Base-by-base conservation (phyloP, 2,888 invertebrate species). In the Megalurothrips usitatus region DNA sequence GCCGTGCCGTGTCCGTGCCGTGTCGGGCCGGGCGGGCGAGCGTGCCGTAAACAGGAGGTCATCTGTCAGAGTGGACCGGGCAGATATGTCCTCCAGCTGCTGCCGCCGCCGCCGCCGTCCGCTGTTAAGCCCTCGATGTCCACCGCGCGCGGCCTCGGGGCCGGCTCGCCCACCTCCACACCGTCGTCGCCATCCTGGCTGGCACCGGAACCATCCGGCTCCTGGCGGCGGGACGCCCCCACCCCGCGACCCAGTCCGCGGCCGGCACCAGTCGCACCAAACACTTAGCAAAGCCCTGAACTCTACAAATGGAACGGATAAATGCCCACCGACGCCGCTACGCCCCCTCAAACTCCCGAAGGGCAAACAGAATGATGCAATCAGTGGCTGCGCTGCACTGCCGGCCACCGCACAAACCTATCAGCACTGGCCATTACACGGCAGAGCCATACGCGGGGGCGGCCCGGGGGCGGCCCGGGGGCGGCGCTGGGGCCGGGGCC, bases 41-140 rank as follows among this genome's bases (percentile, higher is more conserved):
- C 52, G 52, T 75, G 23, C 23, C 23, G 68, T 75, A 75, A 75
- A 75, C 68, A 75, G 68, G 68, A 68, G 68, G 68, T 75, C 68
- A 75, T 75, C 68, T 26, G 68, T 75, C 68, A 75, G 68, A 68
- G 63, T 17, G n/a, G 63, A 17, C 11, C 14, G 63, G 23, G 63
- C 23, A 63, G 63, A 68, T 11, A 19, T 2, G 34, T 43, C 34
- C 34, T 43, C 34, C 34, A n/a, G n/a, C n/a, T n/a, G n/a, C n/a
- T n/a, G 19, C 58, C 58, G 14, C 58, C 10, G 19, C 58, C 58
- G 14, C 52, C 52, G 34, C 6, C 6, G 34, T 43, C 6, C 6
- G 34, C 34, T 43, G 34, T 43, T 43, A 43, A 2, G 34, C 34
- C 34, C 34, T 43, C 34, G 34, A 6, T 43, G 34, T 52, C 52